Base-by-base conservation (phyloP, 1,140 invertebrate species). In the Grapholita molesta region DNA sequence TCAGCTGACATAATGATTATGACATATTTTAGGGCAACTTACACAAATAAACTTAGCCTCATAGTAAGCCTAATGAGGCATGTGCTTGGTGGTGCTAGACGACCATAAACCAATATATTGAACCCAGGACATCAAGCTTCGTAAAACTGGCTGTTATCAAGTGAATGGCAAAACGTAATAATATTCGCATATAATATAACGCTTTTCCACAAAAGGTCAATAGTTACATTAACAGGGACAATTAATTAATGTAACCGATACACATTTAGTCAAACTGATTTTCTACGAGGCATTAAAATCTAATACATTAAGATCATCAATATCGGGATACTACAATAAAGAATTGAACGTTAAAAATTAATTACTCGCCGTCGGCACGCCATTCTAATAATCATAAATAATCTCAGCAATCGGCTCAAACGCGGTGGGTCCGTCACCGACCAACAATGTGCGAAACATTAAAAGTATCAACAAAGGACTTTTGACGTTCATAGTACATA, bases 381-480 rank as follows among this genome's bases (percentile, higher is more conserved):
- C 84, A 86, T 86, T 91, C 84, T 88, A 87, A 87, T 88, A 83
- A 90, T 88, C 89, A 89, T 91, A 91, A 91, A 91, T 91, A 84
- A 89, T 80, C 64, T 78, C 77, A 75, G 78, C 82, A 88, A 91
- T 89, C 87, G 83, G 88, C 88, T 89, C 83, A 86, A 91, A 86
- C 86, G 87, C 80, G 86, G 88, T 86, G 76, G 83, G 87, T 89
- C 86, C 67, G 69, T 78, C 74, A 71, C 70, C 68, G 65, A 68
- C 73, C 75, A 83, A 91, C 89, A 91, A 91, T 90, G 88, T 90
- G 88, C 88, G 86, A 91, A 88, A 91, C 89, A 89, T 91, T 91
- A 89, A 91, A 91, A 90, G 90, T 90, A 91, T 90, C 89, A 90
- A 91, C 89, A 91, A 91, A 88, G 79, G 83, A 88, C 89, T 91